Evolutionary conservation across 2,113 vertebrate species (phyloP), one percentile per base, ranked within the genome.

Genomic region (Pelecanoides urinatrix): DNA sequence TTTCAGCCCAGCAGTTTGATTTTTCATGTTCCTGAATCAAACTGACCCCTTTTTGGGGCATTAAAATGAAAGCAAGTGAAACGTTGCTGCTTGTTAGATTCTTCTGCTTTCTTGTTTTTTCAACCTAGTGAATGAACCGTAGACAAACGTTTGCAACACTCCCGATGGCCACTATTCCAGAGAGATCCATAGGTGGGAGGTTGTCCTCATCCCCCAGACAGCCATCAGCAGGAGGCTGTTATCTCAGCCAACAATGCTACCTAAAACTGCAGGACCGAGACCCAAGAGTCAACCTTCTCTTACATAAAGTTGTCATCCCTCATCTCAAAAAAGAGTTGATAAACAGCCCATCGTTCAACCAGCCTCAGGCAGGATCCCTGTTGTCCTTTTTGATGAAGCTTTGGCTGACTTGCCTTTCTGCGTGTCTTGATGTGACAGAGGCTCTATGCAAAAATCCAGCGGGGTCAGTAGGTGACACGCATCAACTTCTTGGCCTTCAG

Each of bases 341-440:
- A 23, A 83, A 10, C 26, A 53, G 17, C 49, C 20, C 12, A 8
- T 10, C 1, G 1, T 13, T 52, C 63, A n/a, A 1, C 8, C 38
- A 49, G 20, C 15, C 47, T 36, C n/a, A 27, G 32, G 14, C 19
- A 59, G 62, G 40, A 49, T 53, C 34, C 25, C 18, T 19, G 4
- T 29, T 56, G 23, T 58, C 34, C 61, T 30, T 13, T 67, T 68
- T 10, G 23, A 38, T 11, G 68, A 26, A 47, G 27, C 13, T 80
- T 52, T 59, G 45, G 4, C 11, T 44, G 34, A 4, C 44, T 89
- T 73, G 26, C 14, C 45, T 72, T 79, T 76, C 49, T 63, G 27
- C 76, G 67, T 36, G 6, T 36, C 67, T 50, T 8, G 4, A 3
- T 0, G 0, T 18, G 29, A 19, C 6, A 36, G 38, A 2, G 12